Conservation (phyloP, 2,888 invertebrate genomes). For the Luperina testacea region DNA sequence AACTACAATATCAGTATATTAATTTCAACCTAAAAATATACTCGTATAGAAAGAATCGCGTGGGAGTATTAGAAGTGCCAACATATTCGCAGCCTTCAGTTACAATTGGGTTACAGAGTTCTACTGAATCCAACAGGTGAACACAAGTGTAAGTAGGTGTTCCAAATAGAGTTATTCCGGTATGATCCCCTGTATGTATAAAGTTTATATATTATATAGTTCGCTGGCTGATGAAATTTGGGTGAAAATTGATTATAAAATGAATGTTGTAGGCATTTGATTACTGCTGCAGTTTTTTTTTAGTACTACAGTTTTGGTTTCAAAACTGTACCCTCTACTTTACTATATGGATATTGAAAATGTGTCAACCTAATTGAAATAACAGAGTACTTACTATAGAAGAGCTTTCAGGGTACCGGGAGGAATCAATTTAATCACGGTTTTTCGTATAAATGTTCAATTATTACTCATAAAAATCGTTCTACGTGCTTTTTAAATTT, state of each 20-base stretch:
- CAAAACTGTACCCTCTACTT: too few relatives aligned
- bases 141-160: neutral
- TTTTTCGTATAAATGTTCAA: too few relatives aligned
- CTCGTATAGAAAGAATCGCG: neutral
- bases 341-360: too few relatives aligned
- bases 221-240: neutral
- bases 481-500: too few relatives aligned
- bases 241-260: neutral
- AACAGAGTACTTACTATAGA: too few relatives aligned
- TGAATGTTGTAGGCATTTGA: too few relatives aligned
- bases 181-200: neutral
- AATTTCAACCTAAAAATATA: constrained; percentile 15
- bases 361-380: too few relatives aligned
- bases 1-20: neutral
- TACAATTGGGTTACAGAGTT: constrained; percentile 35
- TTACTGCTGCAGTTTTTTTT: too few relatives aligned
- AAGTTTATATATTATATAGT: constrained; percentile 20
- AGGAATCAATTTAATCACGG: too few relatives aligned
- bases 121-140: constrained; percentile 38
- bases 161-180: neutral
- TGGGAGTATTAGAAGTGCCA: constrained; percentile 31
- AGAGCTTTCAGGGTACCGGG: too few relatives aligned
- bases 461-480: too few relatives aligned
- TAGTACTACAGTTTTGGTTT: too few relatives aligned
- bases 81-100: constrained; percentile 27